Base-by-base conservation (phyloP, 1,140 invertebrate genomes). In the Grapholita molesta region DNA sequence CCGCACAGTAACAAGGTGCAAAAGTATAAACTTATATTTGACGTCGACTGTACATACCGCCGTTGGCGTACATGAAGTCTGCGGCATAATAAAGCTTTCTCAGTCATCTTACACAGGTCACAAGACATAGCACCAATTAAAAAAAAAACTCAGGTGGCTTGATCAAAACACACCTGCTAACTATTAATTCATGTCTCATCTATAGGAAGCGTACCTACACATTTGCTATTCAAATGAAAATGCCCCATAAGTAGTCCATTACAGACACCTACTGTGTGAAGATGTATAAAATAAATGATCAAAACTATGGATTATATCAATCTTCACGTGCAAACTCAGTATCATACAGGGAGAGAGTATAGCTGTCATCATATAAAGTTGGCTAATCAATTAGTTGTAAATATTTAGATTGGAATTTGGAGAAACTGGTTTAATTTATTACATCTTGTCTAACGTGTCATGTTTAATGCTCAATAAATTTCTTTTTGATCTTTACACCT, bases 351-450 rank as follows among this genome's bases (percentile, higher is more conserved):
- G 75, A 74, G 73, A 81, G 85, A 86, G 86, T 83, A 85, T 82
- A 76, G 71, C 80, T 86, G 80, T 85, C 84, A 82, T 84, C 84
- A 79, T 72, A 69, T 69, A 74, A 75, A 71, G 79, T 78, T 75
- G 67, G 68, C 70, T 82, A 82, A 86, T 84, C 77, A 85, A 86
- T 86, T 84, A 79, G 80, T 71, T 70, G 57, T 70, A 67, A 70
- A 78, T 80, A 83, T 83, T 77, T 74, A 73, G 80, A 79, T 71
- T 80, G 55, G n/a, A 30, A 61, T 78, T 75, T 76, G 68, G 67
- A 68, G 74, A 75, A 78, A 78, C 68, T 72, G 73, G 77, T 81
- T 72, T 74, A n/a, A 79, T 80, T 78, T 80, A 61, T 61, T 61
- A 30, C 21, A 15, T 28, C 28, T 61, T 18, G 25, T 61, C 21